These are phyloP conservation scores for Argynnis bischoffii DNA, from an alignment of 2,888 invertebrate species.

Conservation along the genomic window DNA sequence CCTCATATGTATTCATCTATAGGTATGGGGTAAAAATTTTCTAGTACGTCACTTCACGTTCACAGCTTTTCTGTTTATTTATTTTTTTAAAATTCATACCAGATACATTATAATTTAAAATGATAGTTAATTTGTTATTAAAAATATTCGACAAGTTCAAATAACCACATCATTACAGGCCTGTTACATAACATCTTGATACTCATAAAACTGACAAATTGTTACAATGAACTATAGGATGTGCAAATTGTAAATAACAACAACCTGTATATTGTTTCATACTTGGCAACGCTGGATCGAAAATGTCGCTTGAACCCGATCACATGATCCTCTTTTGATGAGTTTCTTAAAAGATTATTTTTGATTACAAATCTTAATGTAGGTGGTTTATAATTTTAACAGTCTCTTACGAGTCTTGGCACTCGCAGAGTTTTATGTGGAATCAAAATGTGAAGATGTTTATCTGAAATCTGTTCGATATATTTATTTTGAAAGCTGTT, in stretches of 20 bases:
- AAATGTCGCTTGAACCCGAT: conserved; percentile 42
- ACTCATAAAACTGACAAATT: too few relatives aligned
- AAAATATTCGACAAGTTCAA: too few relatives aligned
- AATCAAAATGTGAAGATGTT: conserved; percentile 22
- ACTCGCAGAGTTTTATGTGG: conserved; percentile 31
- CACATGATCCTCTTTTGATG: conserved; percentile 51
- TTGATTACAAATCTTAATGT: conserved; percentile 53
- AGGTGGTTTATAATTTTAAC: conserved; percentile 49
- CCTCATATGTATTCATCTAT: too few relatives aligned
- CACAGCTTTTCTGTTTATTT: too few relatives aligned
- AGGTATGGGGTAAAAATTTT: too few relatives aligned
- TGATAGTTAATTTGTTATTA: too few relatives aligned
- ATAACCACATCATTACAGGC: too few relatives aligned
- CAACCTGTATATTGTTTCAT: conserved; percentile 29
- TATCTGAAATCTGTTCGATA: conserved; percentile 20
- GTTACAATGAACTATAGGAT: too few relatives aligned
- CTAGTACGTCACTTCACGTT: too few relatives aligned
- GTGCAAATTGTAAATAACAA: conserved; percentile 1
- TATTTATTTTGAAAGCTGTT: conserved; percentile 4
- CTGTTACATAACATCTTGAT: too few relatives aligned
- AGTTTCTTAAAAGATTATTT: conserved; percentile 54
- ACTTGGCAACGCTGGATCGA: conserved; percentile 47
- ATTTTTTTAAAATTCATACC: too few relatives aligned
- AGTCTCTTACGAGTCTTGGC: conserved; percentile 43
- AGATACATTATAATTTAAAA: too few relatives aligned